Evolutionary conservation across 2,888 invertebrate genomes (phyloP), one percentile per base, ranked within the genome.

Genomic region (Parascotia fuliginaria): DNA sequence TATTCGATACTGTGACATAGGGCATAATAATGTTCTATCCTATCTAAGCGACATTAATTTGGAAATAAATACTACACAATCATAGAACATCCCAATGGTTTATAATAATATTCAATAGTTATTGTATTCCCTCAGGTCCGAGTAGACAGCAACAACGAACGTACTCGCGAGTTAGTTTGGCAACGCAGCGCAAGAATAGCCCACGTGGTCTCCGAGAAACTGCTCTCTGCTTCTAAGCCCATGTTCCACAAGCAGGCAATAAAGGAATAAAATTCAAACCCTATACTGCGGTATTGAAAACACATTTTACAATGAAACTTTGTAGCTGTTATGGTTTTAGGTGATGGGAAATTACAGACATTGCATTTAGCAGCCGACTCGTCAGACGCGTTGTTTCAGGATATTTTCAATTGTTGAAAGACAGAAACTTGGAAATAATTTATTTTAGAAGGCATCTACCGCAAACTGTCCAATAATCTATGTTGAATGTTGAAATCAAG

Each of bases 101-200:
- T 12, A 2, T 1, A 13, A 1, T 12, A 12, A 6, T 13, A 24
- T 7, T 7, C 4, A 13, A 4, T 31, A 13, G 1, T 7, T 13
- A 7, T 1, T 31, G 12, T 31, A 9, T 31, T 16, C 0, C 9
- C 82, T 9, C 81, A 97, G 97, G 96, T 97, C 24, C 94, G 97
- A 69, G 96, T 97, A 13, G 97, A 97, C 77, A 96, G 96, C 81
- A 95, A 96, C 76, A 96, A 97, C 77, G 97, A 97, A 83, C 94
- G 96, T 74, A 97, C 97, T 7, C 93, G 96, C 46, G 96, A 97
- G 79, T 94, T 96, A 68, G 94, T 97, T 36, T 97, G 97, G 97
- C 95, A 94, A 68, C 93, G 96, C 60, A 97, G 96, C 66, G 95
- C 96, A 0, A 95, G 96, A 79, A 97, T 97, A 65, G 97, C 97